Base-by-base conservation (phyloP, 2,113 vertebrate species). In the Gobiocypris rarus region DNA sequence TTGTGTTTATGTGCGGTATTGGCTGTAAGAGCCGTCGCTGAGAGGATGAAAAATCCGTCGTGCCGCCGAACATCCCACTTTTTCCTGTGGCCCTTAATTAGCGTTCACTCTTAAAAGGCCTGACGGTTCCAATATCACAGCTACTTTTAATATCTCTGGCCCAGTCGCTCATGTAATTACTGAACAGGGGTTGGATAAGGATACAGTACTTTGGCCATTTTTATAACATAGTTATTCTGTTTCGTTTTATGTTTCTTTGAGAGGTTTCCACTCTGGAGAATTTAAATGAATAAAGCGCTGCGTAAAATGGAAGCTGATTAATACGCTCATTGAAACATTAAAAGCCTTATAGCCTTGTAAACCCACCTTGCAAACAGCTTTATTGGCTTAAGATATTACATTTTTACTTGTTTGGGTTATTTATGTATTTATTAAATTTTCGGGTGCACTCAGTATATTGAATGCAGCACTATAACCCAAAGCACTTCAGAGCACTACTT, bases 21-120 rank as follows among this genome's bases (percentile, higher is more conserved):
- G 58, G 75, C 81, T 88, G 85, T 48, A 83, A 86, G 82, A 54
- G 74, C 81, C 82, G 75, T 74, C 45, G 81, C 83, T 84, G 82
- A 89, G 85, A 74, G 83, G 86, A 84, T 89, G 76, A 85, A n/a
- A 59, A 75, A 79, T 75, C 31, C 71, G 84, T 19, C 52, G 75
- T 52, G 38, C 61, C 67, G 31, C 63, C 5, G 24, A 7, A 19
- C 31, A 63, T 79, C n/a, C 48, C 22, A 24, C 7, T 59, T 38
- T 73, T 78, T 83, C 48, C 73, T 79, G 65, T 41, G 9, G 26
- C 67, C 22, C 28, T 83, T 85, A 75, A 75, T 83, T 75, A 70
- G 24, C 3, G 5, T 41, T 19, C 71, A 59, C 34, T 38, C 63
- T 83, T 59, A 78, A 48, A 69, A 83, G 75, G 54, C 75, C 24